Evolutionary conservation across 2,888 invertebrate genomes (phyloP), one percentile per base, ranked within the genome.

Genomic region (Autographa pulchrina): DNA sequence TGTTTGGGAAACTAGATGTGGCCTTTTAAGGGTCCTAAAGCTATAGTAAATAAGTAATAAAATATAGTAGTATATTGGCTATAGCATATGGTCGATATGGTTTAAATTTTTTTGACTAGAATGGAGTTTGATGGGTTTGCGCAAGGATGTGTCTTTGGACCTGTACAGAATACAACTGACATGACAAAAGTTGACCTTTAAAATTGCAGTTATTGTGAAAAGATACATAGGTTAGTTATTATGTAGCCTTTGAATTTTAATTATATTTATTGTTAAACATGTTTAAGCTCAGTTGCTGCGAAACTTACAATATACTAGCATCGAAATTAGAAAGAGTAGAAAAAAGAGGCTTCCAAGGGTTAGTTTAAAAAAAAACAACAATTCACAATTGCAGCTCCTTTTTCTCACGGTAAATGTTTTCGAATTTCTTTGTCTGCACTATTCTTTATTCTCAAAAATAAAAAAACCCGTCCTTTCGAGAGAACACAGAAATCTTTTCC

Each of bases 401-500:
- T n/a, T 48, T 48, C n/a, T 6, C 16, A 48, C 48, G 48, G n/a
- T 48, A 48, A 48, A 48, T 48, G n/a, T n/a, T 16, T 48, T n/a
- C 16, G n/a, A 16, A 31, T 32, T 31, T 32, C 59, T 13, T 59
- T 16, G 32, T 59, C 25, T 25, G 13, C 58, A 31, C 59, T 59
- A 20, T 56, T 25, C 13, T 9, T 56, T 25, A 56, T 25, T 25
- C 18, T 61, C 9, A 3, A 58, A 31, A 72, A 64, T 72, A 75
- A 78, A 77, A 74, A 77, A 74, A 56, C 62, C 32, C 56, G 78
- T 38, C 65, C 59, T 56, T 59, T 65, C 35, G 59, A 1, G 62
- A 58, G 80, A 82, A 80, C 80, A 82, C 25, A 75, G 74, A 77
- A 82, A 78, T 74, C 82, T 78, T 82, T 82, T 78, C 64, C 73